Evolutionary conservation across 2,113 vertebrate genomes (phyloP), one percentile per base, ranked within the genome.

Genomic region (Dromaius novaehollandiae): DNA sequence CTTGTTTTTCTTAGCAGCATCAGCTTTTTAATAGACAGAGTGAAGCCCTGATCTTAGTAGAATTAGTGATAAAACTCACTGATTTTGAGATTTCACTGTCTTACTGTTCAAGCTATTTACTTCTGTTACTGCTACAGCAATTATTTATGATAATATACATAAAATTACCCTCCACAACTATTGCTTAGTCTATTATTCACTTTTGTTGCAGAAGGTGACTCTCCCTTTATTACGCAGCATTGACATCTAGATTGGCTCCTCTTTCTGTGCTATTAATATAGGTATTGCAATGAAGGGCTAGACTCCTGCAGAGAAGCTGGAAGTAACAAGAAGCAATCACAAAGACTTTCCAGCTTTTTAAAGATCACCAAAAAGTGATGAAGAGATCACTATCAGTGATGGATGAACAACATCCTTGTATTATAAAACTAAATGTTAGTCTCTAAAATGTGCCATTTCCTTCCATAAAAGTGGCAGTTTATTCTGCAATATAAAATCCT

Each of bases 361-460:
- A 76, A 86, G 7, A 64, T 64, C 40, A 38, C 7, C 6, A 55
- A 13, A 0, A 0, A 64, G 9, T 21, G n/a, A 34, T 13, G 3
- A 5, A 73, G 76, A 76, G 34, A 46, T 79, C 26, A 16, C 13
- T 55, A 3, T 60, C 19, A 50, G 26, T 36, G 42, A 77, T 64
- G 36, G 7, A 71, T 24, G 11, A 34, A 40, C 3, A 50, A 53
- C 12, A 64, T 11, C 42, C 76, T 55, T 65, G 15, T 69, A 28
- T 21, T 56, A 46, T 64, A 64, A 82, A 82, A 71, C 10, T 21
- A 24, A 88, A 51, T 34, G 5, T 80, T 64, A 64, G 10, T 36
- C 18, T 38, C 58, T 79, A 86, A 19, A 82, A 63, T 5, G 53
- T 21, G 3, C 4, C 56, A 7, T 65, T 83, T 80, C 73, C 22